These are phyloP conservation scores for Ellobius talpinus DNA, from an alignment of 2,113 vertebrate species.

Conservation along the genomic window DNA sequence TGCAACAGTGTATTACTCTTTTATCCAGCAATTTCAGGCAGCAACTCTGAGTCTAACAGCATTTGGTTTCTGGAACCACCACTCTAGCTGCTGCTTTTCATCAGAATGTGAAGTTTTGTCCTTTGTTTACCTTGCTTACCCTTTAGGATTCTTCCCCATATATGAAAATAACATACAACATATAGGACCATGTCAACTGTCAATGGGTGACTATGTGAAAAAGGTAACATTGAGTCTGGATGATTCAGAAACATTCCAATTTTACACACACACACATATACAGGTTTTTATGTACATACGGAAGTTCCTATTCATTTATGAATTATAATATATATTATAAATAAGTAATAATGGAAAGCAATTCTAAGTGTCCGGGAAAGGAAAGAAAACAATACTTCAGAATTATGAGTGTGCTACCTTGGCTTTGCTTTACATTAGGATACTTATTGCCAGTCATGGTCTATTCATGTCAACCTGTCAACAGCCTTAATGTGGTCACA, in stretches of 20 bases:
- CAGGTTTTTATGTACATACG: background rate
- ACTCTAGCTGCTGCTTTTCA: background rate
- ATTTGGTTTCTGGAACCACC: background rate
- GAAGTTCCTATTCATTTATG: background rate
- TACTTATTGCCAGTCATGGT: background rate
- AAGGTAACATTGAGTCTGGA: background rate
- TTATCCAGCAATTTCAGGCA: background rate
- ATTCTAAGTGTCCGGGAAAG: background rate
- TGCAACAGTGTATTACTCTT: background rate
- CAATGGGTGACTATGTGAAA: background rate
- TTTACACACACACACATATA: background rate
- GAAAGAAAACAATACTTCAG: constrained; percentile 25
- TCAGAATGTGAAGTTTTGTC: background rate
- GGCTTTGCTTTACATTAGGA: background rate
- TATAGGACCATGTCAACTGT: background rate
- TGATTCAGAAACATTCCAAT: background rate
- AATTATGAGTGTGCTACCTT: background rate
- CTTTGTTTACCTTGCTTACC: background rate
- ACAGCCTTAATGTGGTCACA: background rate
- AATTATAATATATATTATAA: background rate
- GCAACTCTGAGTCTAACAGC: background rate
- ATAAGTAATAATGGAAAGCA: background rate
- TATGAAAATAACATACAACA: background rate
- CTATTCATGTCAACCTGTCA: constrained; percentile 29
- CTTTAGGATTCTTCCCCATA: background rate